Evolutionary conservation across 1,140 invertebrate species (phyloP), one percentile per base, ranked within the genome.

Genomic region (Idris sp.): DNA sequence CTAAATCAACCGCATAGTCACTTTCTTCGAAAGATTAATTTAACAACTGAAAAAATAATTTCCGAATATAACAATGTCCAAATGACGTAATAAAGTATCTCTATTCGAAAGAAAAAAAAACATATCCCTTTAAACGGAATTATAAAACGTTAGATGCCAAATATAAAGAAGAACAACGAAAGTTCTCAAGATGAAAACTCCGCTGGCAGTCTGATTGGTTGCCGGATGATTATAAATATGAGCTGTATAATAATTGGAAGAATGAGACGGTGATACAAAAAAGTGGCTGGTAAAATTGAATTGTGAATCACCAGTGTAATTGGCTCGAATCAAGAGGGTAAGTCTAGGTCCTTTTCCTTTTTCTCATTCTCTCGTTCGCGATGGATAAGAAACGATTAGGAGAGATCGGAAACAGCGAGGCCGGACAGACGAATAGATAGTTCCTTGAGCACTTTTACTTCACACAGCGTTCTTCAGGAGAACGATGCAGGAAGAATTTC

Each of bases 401-500:
- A 65, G 41, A 49, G 41, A 64, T 76, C 62, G 54, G 54, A 76
- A 74, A 33, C 46, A 69, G 30, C 64, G 53, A 74, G 75, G 43
- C 41, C 73, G 65, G 41, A 78, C 51, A 72, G 51, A 68, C 65
- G 16, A 16, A 71, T 74, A 40, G 54, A 69, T 58, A 67, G 59
- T 43, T 36, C 18, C n/a, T n/a, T n/a, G 61, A 18, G 43, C 36
- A 44, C 59, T 53, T 54, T 73, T 79, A 33, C 48, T 64, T 58
- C 35, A 13, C n/a, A n/a, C n/a, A n/a, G n/a, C n/a, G n/a, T n/a
- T n/a, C n/a, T n/a, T n/a, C n/a, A n/a, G n/a, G n/a, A n/a, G n/a
- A 48, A 49, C 38, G 78, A 80, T 79, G 80, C 79, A 83, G 81
- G 83, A 84, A 81, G 81, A 83, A 84, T 84, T 84, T 84, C 81